Percentiles rank a stretch among this genome's conserved stretches.
Conservation (phyloP, 2,797 vertebrate species). For the Crax fasciolata region DNA sequence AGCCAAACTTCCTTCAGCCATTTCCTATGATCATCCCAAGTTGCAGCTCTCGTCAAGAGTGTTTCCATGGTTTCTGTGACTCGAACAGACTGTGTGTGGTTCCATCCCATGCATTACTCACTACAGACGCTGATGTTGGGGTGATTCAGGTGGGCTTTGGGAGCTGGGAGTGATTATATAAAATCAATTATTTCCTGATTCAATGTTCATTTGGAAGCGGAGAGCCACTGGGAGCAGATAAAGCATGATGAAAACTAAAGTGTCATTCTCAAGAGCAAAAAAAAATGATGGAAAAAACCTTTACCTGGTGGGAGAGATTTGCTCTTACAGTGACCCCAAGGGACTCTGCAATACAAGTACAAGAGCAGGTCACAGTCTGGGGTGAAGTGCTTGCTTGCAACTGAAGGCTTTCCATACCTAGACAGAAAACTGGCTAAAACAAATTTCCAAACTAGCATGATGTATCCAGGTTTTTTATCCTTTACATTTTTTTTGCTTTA, state of each 20-base stretch:
- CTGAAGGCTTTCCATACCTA: not conserved
- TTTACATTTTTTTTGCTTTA: not conserved
- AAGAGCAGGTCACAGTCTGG: not conserved
- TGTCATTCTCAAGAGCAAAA: fast-evolving
- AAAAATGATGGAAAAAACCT: not conserved
- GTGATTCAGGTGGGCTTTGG: constrained; percentile 51
- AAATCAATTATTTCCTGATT: not conserved
- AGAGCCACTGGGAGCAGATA: not conserved
- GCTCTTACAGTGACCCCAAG: not conserved
- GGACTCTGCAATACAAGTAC: not conserved
- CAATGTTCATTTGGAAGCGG: not conserved
- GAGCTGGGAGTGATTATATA: not conserved
- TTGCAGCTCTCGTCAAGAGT: not conserved
- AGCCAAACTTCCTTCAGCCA: not conserved
- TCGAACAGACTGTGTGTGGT: constrained; percentile 61
- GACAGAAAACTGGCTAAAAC: not conserved
- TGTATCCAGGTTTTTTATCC: not conserved
- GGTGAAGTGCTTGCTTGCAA: not conserved
- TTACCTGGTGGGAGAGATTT: not conserved
- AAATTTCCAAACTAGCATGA: not conserved
- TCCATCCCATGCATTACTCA: constrained; percentile 56
- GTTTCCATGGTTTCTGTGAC: constrained; percentile 58
- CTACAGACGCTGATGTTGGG: constrained; percentile 26
- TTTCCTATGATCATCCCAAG: constrained; percentile 25
- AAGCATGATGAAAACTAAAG: not conserved